phyloP scores from a whole-genome alignment of 2,113 vertebrate species.

The Pomatorhinus ruficollis region DNA sequence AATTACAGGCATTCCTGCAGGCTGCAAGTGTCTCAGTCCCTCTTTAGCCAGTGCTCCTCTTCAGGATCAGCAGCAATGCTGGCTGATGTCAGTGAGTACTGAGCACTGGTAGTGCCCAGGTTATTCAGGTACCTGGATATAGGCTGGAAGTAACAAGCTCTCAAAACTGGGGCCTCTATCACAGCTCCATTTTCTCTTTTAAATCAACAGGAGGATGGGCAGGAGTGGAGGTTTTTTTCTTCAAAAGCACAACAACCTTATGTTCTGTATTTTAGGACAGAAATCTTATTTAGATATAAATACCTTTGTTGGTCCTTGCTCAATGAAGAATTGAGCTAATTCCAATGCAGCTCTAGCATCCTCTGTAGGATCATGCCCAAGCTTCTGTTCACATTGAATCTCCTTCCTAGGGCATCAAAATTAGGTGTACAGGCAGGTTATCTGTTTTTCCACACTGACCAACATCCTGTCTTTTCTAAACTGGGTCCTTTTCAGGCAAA shows the following conservation, averaged over 20 bases:
- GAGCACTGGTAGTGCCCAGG: neutral
- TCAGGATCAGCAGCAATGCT: neutral
- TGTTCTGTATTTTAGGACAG: neutral
- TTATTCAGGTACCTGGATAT: neutral
- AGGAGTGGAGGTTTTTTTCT: neutral
- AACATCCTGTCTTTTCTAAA: constrained; percentile 28
- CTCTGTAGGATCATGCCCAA: constrained; percentile 86
- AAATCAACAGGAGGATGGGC: neutral
- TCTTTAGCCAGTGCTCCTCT: neutral
- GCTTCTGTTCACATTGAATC: constrained; percentile 78
- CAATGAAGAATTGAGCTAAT: constrained; percentile 88
- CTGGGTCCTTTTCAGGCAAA: neutral
- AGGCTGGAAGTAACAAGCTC: neutral
- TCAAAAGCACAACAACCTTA: neutral
- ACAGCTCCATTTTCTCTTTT: neutral
- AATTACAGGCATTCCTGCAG: neutral
- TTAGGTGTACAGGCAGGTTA: constrained; percentile 16
- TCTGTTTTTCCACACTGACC: constrained; percentile 23
- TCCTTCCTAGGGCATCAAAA: constrained; percentile 76
- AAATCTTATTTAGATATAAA: neutral
- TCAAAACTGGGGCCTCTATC: neutral
- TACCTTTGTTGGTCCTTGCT: constrained; percentile 83
- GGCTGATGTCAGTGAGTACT: neutral
- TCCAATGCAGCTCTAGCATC: constrained; percentile 85
- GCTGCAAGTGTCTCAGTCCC: neutral